Evolutionary conservation across 2,888 invertebrate genomes (phyloP), one percentile per base, ranked within the genome.

Genomic region (Ophioninae sp.): DNA sequence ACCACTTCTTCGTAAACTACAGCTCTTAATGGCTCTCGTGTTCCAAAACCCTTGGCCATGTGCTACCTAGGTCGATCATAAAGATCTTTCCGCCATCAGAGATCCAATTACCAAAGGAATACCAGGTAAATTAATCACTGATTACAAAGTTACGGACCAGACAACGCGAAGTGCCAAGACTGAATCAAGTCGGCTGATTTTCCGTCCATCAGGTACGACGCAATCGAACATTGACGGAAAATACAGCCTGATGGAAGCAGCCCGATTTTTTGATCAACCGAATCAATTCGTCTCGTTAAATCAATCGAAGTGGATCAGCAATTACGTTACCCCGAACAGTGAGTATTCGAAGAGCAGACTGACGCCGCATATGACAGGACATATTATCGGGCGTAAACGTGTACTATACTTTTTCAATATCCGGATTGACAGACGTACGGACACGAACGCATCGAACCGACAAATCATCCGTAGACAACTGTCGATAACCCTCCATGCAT

Each of bases 381-480:
- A 23, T 70, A 70, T 70, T 57, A 70, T 70, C 57, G 57, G 57
- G 21, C 23, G 57, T 39, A 44, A 41, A 68, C 65, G 57, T 59
- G 65, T 64, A 21, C 59, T 37, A 23, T 39, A 68, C 23, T 21
- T 57, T 56, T 39, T n/a, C 62, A 17, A 64, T 64, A 64, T 10
- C 21, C 20, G 20, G 50, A 74, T 70, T 70, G 80, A 70, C 74
- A 78, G 69, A 74, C 68, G 68, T 74, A 78, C 69, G 77, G 3
- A 50, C 44, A 50, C 59, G 64, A 68, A 56, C 65, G 64, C 77
- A 69, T 81, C 69, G 78, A 81, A 81, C 74, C 81, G 78, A 83
- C 81, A 83, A 81, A 83, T 83, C 81, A 83, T 68, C 59, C 78
- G 65, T 73, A 77, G 64, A 77, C 77, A 81, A 83, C 73, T 81